phyloP scores from a whole-genome alignment of 1,140 invertebrate genomes.

The Scaptomyza montana region DNA sequence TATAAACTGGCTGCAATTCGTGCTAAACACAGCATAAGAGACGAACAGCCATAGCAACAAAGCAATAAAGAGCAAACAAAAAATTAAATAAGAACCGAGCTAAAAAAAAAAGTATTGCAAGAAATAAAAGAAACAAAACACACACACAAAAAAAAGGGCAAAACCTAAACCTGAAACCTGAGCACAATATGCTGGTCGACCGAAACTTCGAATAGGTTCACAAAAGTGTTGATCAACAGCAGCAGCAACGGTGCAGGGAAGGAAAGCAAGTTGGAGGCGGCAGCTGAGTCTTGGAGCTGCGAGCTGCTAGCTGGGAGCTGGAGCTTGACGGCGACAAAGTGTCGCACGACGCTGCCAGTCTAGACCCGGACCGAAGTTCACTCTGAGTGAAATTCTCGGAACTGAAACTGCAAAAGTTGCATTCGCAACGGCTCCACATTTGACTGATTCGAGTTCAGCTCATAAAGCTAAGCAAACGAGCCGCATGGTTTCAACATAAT shows the following conservation, averaged over 20 bases:
- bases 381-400: constrained; percentile 52
- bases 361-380: constrained; percentile 28
- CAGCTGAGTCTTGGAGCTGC: constrained; percentile 24
- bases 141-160: constrained; percentile 9
- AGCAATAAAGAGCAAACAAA: constrained; percentile 49
- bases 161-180: constrained; percentile 77
- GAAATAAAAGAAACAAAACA: constrained; percentile 49
- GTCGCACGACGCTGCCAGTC: constrained; percentile 59
- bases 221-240: constrained; percentile 43
- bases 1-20: constrained; percentile 59
- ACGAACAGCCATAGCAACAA: constrained; percentile 48
- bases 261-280: constrained; percentile 7
- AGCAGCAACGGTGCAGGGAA: not conserved
- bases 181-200: constrained; percentile 68
- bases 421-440: constrained; percentile 52
- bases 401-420: constrained; percentile 50
- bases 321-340: constrained; percentile 66
- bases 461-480: constrained; percentile 50
- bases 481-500: constrained; percentile 51
- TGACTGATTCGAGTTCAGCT: constrained; percentile 66
- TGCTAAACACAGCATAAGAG: constrained; percentile 70
- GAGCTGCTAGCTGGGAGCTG: constrained; percentile 1
- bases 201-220: constrained; percentile 36
- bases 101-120: constrained; percentile 43
- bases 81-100: constrained; percentile 46